Evolutionary conservation across 2,797 vertebrate species (phyloP).

Genomic region (Buceros bicornis): DNA sequence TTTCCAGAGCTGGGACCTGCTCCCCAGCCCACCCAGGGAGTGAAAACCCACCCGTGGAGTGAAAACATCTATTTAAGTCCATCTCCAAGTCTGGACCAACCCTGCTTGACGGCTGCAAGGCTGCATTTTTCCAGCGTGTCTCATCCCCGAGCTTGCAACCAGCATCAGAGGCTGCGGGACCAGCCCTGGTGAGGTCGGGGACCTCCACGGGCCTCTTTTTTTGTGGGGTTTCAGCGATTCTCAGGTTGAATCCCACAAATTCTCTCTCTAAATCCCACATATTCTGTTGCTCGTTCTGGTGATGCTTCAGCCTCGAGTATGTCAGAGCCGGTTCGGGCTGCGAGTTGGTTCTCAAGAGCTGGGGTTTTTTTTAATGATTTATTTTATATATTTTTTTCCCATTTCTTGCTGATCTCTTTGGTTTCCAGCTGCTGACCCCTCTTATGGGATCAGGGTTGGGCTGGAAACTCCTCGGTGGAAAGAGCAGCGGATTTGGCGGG

Average conservation of each 20-base stretch:
- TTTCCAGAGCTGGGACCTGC: background rate
- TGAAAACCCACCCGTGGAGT: background rate
- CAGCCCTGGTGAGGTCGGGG: background rate
- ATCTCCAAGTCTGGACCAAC: background rate
- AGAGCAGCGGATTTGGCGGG: background rate
- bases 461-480: background rate
- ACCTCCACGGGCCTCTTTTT: background rate
- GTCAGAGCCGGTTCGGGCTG: background rate
- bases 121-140: background rate
- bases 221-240: background rate
- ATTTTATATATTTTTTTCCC: background rate
- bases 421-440: conserved; percentile 14
- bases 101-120: rapidly evolving
- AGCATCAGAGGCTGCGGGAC: background rate
- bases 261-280: background rate
- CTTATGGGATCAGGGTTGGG: background rate
- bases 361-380: rapidly evolving
- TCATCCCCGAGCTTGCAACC: background rate
- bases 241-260: background rate
- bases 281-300: background rate
- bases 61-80: background rate
- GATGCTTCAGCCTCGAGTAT: background rate
- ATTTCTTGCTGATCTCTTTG: background rate
- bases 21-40: background rate
- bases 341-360: background rate